Conservation (phyloP, 2,113 vertebrate species). For the Chauna torquata region DNA sequence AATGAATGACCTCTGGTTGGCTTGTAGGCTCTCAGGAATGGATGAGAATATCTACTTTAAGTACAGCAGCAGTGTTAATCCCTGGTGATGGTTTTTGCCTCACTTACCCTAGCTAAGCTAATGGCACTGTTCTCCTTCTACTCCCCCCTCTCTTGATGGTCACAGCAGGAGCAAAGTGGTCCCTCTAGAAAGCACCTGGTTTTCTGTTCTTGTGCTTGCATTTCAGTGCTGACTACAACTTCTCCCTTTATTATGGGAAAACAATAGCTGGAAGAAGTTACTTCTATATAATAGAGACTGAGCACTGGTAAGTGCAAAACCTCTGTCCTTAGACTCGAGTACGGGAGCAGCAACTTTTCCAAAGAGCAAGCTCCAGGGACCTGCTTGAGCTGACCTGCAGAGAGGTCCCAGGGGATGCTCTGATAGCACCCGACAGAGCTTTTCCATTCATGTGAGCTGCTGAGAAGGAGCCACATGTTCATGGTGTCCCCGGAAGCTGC, state of each 20-base stretch:
- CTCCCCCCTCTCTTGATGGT: background rate
- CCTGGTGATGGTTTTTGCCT: background rate
- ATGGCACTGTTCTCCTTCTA: background rate
- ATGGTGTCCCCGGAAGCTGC: background rate
- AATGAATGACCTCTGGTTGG: background rate
- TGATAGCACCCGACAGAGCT: background rate
- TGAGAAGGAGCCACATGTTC: background rate
- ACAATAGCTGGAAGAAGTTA: background rate
- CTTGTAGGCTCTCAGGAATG: background rate
- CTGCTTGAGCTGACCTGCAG: fast-evolving
- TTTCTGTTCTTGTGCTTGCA: background rate
- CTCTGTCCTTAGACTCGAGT: background rate
- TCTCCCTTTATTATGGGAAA: background rate
- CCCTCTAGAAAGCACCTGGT: background rate
- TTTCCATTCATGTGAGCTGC: background rate
- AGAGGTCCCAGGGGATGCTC: background rate
- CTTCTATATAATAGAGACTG: background rate
- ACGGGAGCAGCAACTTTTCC: background rate
- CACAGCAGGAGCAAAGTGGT: background rate
- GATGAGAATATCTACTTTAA: background rate
- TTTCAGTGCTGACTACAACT: background rate
- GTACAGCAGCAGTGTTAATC: background rate
- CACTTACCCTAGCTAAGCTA: background rate
- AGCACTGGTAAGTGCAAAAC: background rate
- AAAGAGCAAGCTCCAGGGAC: background rate